Evolutionary conservation across 2,888 invertebrate genomes (phyloP).

Genomic region (Acleris sparsana): DNA sequence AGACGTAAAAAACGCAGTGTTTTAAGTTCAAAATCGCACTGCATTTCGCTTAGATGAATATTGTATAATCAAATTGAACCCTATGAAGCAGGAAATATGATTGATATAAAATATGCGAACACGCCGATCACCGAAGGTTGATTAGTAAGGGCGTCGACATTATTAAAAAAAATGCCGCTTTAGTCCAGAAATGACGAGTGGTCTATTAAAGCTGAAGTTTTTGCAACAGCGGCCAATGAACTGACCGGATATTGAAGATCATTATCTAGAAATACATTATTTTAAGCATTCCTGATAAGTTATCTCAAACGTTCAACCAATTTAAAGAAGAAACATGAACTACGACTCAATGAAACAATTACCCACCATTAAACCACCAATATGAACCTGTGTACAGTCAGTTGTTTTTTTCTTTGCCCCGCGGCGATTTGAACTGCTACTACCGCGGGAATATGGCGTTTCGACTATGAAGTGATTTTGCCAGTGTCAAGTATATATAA

Average conservation of each 20-base stretch:
- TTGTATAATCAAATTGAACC: background rate
- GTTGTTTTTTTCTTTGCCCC: no score
- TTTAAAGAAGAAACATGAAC: no score
- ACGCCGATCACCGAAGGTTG: conserved; percentile 16
- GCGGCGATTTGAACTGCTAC: no score
- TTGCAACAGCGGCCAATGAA: conserved; percentile 22
- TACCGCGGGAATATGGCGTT: no score
- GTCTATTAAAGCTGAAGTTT: conserved; percentile 16
- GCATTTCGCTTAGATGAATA: background rate
- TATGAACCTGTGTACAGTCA: no score
- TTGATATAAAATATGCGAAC: conserved; percentile 2
- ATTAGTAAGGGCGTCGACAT: conserved; percentile 28
- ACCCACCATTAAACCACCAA: no score
- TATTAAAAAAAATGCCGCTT: conserved; percentile 24
- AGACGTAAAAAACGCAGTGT: background rate
- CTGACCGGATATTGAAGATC: background rate
- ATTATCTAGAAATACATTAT: background rate
- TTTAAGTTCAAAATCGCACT: background rate
- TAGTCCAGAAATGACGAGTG: conserved; percentile 20
- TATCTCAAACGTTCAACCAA: no score
- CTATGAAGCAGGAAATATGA: background rate
- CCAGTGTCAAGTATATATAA: no score
- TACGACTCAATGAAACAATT: no score
- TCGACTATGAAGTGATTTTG: no score
- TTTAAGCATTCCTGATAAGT: no score